Evolutionary conservation across 2,113 vertebrate species (phyloP).

Genomic region (Etheostoma cragini): DNA sequence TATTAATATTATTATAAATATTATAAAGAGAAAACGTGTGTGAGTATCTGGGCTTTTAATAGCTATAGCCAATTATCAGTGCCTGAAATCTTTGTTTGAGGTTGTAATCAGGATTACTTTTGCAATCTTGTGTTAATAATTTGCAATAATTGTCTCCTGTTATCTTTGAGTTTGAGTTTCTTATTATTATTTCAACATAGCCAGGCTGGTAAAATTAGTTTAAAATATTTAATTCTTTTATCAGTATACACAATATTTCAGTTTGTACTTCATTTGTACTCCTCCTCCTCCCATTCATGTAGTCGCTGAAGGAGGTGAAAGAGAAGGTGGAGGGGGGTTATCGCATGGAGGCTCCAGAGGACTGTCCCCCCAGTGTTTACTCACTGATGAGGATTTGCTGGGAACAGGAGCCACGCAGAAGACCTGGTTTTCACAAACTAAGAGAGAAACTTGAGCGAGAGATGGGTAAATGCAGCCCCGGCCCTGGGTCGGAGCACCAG

Average conservation of each 20-base stretch:
- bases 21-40: too few relatives aligned
- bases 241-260: not conserved
- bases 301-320: slow-evolving; percentile 90
- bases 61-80: not conserved
- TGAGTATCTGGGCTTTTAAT: not conserved
- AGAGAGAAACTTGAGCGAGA: slow-evolving; percentile 87
- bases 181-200: not conserved
- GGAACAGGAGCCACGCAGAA: slow-evolving; percentile 88
- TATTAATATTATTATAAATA: too few relatives aligned
- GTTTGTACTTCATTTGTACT: not conserved
- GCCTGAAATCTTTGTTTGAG: not conserved
- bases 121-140: too few relatives aligned
- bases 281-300: not conserved
- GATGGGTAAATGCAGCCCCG: slow-evolving; percentile 37
- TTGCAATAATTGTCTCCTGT: too few relatives aligned
- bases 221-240: not conserved
- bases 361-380: slow-evolving; percentile 85
- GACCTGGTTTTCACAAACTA: slow-evolving; percentile 91
- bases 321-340: slow-evolving; percentile 89
- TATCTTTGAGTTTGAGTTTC: too few relatives aligned
- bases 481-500: not conserved
- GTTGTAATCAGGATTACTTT: not conserved
- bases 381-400: slow-evolving; percentile 91
- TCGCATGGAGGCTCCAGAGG: slow-evolving; percentile 90
- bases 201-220: not conserved